Base-by-base conservation (phyloP, 2,797 vertebrate genomes). In the Coccyzus lansbergi region DNA sequence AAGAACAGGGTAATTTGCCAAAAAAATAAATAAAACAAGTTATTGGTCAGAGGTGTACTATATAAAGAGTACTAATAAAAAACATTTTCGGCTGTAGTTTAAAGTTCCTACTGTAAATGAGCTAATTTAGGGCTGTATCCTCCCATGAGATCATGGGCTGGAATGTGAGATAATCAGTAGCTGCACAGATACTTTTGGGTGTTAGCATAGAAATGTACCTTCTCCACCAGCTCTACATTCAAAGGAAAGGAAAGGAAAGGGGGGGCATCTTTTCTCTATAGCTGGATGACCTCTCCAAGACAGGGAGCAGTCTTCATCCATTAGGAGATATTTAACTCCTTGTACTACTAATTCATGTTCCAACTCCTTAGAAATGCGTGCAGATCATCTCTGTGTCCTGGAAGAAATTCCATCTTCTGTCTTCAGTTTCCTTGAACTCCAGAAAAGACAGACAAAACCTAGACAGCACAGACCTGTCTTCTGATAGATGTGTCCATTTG, bases 61-160 rank as follows among this genome's bases (percentile, higher is more conserved):
- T 96, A 93, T 94, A 94, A 84, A 63, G 89, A 89, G 69, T 76
- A 60, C 93, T 96, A 96, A 94, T 96, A 94, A 96, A 96, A 38
- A 86, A 24, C 89, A 93, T 85, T 96, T 95, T 89, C 96, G 96
- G 94, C 95, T 87, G 85, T 49, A 96, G 87, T 93, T 88, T 89
- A 84, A 97, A 95, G 89, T 96, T 97, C 91, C 93, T 96, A 93
- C 92, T 93, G 93, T 95, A 95, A 96, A 96, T 95, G 93, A 96
- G 83, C 86, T 95, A 92, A 94, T 92, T 97, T 94, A 90, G 78
- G 95, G 88, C 95, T 36, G 69, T 84, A 92, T 96, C 88, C 86
- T 96, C 91, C 87, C 87, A 48, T 87, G 93, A 92, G 91, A 82
- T 87, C 71, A 56, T 85, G 65, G 69, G 42, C 70, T 96, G 86